Percentiles rank a stretch among this genome's conserved stretches.
These are phyloP conservation scores for Sorex fumeus DNA, from an alignment of 2,113 vertebrate genomes.

Conservation along the genomic window DNA sequence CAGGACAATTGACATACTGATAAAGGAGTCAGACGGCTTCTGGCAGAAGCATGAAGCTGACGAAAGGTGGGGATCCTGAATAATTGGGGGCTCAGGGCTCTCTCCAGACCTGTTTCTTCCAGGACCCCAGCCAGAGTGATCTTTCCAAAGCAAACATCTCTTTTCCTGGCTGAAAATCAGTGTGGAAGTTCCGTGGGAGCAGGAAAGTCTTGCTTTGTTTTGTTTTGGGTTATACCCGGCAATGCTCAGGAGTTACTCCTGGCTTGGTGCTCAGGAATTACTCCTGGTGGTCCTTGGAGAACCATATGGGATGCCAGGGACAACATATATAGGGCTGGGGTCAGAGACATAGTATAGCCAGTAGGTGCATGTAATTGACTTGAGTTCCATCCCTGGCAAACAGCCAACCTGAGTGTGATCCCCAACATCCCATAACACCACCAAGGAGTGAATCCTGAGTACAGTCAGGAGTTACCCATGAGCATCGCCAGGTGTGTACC, in stretches of 20 bases:
- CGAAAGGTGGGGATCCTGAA: constrained; percentile 2
- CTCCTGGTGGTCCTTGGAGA: no score
- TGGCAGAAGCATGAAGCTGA: neutral
- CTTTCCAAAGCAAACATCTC: constrained; percentile 24
- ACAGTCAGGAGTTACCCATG: no score
- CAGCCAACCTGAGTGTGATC: no score
- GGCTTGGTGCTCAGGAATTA: neutral
- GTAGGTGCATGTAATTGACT: no score
- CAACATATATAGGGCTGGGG: neutral
- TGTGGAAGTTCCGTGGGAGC: neutral
- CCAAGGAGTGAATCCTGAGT: no score
- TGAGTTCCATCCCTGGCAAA: no score
- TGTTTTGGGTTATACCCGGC: neutral
- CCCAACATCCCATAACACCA: no score
- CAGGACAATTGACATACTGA: neutral
- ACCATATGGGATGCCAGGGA: no score
- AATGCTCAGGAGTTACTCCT: no score
- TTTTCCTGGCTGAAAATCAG: constrained; percentile 17
- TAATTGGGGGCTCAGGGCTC: neutral
- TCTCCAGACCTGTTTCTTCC: neutral
- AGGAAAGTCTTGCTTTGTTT: neutral
- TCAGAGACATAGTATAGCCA: no score
- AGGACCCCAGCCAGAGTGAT: neutral
- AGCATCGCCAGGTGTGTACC: no score
- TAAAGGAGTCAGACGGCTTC: neutral